Percentiles rank a stretch among this genome's conserved stretches.
Evolutionary conservation across 1,140 invertebrate species (phyloP).

Genomic region (Philotrypesis tridentata): DNA sequence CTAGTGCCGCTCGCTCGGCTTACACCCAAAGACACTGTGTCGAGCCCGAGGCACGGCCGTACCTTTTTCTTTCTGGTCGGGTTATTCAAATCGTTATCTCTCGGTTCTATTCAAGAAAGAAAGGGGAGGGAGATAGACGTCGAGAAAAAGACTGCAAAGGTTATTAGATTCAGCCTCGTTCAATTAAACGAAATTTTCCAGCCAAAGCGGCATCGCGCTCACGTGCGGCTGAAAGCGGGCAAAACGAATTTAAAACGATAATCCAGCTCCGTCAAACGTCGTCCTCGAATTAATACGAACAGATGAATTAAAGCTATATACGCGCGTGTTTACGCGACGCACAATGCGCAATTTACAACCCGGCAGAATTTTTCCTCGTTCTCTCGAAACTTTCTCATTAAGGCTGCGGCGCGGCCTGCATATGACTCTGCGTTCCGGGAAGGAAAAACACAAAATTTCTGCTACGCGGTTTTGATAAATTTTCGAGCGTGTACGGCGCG

Average conservation of each 20-base stretch:
- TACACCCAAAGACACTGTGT: not conserved
- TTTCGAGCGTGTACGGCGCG: slow-evolving; percentile 7
- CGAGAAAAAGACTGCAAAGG: not conserved
- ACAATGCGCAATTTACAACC: not conserved
- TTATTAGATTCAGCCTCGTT: not conserved
- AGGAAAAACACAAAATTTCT: not conserved
- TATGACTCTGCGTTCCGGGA: not conserved
- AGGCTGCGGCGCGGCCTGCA: not conserved
- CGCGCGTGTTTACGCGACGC: not conserved
- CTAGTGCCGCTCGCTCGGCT: not conserved
- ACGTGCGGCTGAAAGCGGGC: not conserved
- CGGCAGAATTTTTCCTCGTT: not conserved
- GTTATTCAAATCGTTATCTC: not conserved
- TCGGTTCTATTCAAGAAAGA: not conserved
- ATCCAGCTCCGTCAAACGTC: not conserved
- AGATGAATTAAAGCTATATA: not conserved
- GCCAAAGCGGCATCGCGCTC: not conserved
- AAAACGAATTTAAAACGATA: not conserved
- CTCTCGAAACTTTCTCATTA: slow-evolving; percentile 28
- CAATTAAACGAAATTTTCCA: not conserved
- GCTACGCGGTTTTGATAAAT: slow-evolving; percentile 30
- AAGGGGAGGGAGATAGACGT: too few relatives aligned
- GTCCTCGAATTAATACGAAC: not conserved
- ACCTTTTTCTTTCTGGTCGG: not conserved
- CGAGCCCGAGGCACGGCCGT: not conserved